Base-by-base conservation (phyloP, 2,797 vertebrate species). In the Australoheros facetus region DNA sequence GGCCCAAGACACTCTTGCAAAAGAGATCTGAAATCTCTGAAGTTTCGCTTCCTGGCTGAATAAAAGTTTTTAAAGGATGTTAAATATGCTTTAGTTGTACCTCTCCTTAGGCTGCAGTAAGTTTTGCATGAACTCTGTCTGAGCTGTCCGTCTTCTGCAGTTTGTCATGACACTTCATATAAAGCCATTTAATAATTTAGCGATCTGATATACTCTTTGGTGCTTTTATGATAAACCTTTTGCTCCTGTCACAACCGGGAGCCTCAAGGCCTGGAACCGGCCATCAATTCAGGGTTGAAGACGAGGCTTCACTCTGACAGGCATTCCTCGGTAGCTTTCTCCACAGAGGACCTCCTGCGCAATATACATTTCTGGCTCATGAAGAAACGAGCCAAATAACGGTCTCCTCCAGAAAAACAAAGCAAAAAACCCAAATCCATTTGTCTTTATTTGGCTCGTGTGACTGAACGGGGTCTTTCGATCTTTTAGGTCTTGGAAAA, bases 321-420 rank as follows among this genome's bases (percentile, higher is more conserved):
- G 72, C 88, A 62, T 30, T 75, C 71, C 77, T 56, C 80, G 81
- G 83, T 73, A 84, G 85, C 73, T 87, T 57, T 69, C 72, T 78
- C 59, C 57, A 42, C 71, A 48, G 82, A 87, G 84, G 74, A 78
- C 77, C 80, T 81, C 80, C 71, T 57, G 91, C 89, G 80, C 88
- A 89, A 83, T 88, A 91, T 91, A 92, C 88, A 93, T 91, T 90
- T 92, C 80, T 91, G 82, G 56, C 85, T 93, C 90, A 83, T 85
- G 79, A 86, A 83, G 85, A 85, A 75, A 51, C 23, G 19, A 87
- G 79, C 82, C 88, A 91, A 89, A 90, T 73, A 91, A 75, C 60
- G 4, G 72, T 85, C 80, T 89, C 85, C 77, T 84, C 78, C 82
- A 82, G 88, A 93, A 91, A 88, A 78, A 79, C 53, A 76, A 88